Evolutionary conservation across 2,888 invertebrate genomes (phyloP).

Genomic region (Conistra vaccinii): DNA sequence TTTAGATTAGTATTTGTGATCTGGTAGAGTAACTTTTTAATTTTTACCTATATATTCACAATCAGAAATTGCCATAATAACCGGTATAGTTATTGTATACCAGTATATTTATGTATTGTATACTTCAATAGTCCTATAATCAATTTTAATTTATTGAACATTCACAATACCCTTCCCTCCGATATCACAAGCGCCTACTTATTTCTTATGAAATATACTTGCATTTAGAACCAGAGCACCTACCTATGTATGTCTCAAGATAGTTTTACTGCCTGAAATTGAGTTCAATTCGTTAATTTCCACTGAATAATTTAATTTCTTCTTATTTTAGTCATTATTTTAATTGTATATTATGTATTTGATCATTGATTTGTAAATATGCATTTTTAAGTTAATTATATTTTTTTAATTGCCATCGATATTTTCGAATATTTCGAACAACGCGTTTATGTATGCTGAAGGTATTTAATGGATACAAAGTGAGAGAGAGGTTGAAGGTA

Average conservation of each 20-base stretch:
- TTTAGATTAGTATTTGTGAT: slow-evolving; percentile 89
- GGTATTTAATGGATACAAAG: slow-evolving; percentile 86
- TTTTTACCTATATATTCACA: slow-evolving; percentile 85
- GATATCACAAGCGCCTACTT: slow-evolving; percentile 71
- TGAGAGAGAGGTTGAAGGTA: slow-evolving; percentile 86
- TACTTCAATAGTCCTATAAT: slow-evolving; percentile 70
- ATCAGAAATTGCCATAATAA: slow-evolving; percentile 88
- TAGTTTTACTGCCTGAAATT: slow-evolving; percentile 75
- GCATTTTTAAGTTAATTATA: slow-evolving; percentile 87
- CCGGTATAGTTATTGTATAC: slow-evolving; percentile 81
- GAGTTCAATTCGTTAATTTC: slow-evolving; percentile 77
- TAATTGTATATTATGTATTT: slow-evolving; percentile 89
- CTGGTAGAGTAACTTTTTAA: slow-evolving; percentile 88
- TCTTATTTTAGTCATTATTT: slow-evolving; percentile 88
- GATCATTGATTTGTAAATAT: slow-evolving; percentile 89
- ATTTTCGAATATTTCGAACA: slow-evolving; percentile 82
- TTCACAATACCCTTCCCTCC: slow-evolving; percentile 79
- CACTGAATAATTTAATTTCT: slow-evolving; percentile 80
- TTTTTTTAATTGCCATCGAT: slow-evolving; percentile 89
- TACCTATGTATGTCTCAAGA: slow-evolving; percentile 72
- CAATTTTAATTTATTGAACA: slow-evolving; percentile 76
- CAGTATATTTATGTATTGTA: slow-evolving; percentile 73
- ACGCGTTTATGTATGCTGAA: slow-evolving; percentile 84
- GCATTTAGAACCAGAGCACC: slow-evolving; percentile 80
- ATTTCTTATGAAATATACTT: slow-evolving; percentile 71